These are phyloP conservation scores for Bambusicola thoracicus DNA, from an alignment of 2,113 vertebrate genomes.

Conservation along the genomic window DNA sequence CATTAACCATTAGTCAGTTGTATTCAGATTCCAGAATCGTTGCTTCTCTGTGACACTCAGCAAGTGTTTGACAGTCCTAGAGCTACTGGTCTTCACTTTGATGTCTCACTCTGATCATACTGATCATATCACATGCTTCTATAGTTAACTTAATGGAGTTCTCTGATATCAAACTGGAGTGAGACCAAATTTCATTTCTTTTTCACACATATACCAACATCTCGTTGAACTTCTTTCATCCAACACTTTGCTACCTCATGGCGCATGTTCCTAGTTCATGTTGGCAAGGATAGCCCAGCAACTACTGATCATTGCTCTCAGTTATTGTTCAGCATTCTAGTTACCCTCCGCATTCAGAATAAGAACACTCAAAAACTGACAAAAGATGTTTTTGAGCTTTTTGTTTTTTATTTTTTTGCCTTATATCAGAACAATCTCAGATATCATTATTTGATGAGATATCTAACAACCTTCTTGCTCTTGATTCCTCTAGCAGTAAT, in stretches of 20 bases:
- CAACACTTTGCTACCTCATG: neutral
- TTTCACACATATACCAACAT: neutral
- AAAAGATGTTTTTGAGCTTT: neutral
- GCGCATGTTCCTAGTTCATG: neutral
- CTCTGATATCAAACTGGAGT: neutral
- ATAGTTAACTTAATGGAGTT: neutral
- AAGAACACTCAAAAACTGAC: neutral
- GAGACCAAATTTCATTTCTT: neutral
- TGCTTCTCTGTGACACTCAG: neutral
- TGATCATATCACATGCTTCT: neutral
- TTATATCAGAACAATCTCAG: neutral
- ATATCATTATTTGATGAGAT: neutral
- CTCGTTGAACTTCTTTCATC: neutral
- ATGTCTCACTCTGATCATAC: neutral
- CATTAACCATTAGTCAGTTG: neutral
- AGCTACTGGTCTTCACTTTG: neutral
- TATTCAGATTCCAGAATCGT: neutral
- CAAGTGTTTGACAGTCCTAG: neutral
- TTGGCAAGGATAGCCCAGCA: neutral
- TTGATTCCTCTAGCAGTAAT: neutral
- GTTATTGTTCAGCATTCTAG: neutral
- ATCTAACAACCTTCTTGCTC: neutral
- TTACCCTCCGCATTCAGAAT: neutral
- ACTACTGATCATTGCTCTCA: neutral
- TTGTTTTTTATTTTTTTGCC: no score